Evolutionary conservation across 1,140 invertebrate species (phyloP).

Genomic region (Leptinotarsa texana): DNA sequence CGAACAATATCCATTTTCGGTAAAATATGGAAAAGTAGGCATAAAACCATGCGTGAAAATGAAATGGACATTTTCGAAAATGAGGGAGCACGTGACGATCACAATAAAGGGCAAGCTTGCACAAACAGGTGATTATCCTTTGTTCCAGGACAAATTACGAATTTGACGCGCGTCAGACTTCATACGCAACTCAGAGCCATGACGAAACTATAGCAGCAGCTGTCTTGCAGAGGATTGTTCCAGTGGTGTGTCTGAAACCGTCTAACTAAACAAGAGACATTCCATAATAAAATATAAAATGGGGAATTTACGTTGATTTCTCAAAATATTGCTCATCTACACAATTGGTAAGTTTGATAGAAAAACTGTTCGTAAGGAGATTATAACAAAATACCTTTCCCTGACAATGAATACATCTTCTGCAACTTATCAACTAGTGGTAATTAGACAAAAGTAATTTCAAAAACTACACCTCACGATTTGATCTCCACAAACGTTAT

Average conservation of each 20-base stretch:
- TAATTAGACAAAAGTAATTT: too few relatives aligned
- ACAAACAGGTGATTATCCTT: conserved; percentile 46
- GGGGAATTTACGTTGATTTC: too few relatives aligned
- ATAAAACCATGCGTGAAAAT: conserved; percentile 37
- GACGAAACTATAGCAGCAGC: conserved; percentile 42
- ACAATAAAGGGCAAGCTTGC: conserved; percentile 32
- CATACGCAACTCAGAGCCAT: conserved; percentile 40
- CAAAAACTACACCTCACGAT: too few relatives aligned
- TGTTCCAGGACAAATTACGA: conserved; percentile 45
- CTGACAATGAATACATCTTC: too few relatives aligned
- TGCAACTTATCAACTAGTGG: too few relatives aligned
- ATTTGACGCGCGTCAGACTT: conserved; percentile 43
- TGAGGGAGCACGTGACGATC: conserved; percentile 28
- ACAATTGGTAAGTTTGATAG: too few relatives aligned
- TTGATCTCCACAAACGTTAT: too few relatives aligned
- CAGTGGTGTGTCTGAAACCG: not conserved
- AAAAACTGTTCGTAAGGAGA: too few relatives aligned
- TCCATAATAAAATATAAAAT: not conserved
- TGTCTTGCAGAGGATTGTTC: conserved; percentile 15
- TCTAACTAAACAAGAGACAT: too few relatives aligned
- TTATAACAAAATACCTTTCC: too few relatives aligned
- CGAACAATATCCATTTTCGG: conserved; percentile 14
- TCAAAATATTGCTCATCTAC: too few relatives aligned
- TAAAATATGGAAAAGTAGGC: conserved; percentile 21
- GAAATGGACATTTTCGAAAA: conserved; percentile 35